phyloP scores from a whole-genome alignment of 2,113 vertebrate genomes.

The Otocyon megalotis region DNA sequence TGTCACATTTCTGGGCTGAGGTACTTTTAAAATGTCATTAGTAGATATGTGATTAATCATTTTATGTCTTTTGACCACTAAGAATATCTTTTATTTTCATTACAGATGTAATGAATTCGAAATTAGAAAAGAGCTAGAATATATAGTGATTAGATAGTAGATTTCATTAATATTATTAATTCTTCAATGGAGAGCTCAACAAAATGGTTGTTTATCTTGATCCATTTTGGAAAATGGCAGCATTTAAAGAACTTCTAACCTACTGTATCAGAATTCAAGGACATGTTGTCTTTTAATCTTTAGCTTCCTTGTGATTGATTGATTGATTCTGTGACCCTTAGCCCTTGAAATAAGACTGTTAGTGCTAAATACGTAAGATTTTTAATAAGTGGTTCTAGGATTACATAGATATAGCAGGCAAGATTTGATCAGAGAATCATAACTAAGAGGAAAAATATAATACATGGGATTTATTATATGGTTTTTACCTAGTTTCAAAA shows the following conservation, averaged over 20 bases:
- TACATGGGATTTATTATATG: neutral
- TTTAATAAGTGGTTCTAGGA: neutral
- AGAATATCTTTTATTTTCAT: conserved; percentile 87
- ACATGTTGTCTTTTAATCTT: neutral
- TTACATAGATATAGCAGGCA: neutral
- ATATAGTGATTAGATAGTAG: conserved; percentile 80
- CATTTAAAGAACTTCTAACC: neutral
- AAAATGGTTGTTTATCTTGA: conserved; percentile 59
- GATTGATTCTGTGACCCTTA: neutral
- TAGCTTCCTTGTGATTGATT: neutral
- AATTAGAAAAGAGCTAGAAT: conserved; percentile 81
- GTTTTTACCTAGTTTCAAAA: neutral
- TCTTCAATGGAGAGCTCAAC: conserved; percentile 60
- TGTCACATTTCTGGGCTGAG: conserved; percentile 87
- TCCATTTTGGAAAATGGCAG: neutral
- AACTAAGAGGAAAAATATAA: neutral
- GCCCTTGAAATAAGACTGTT: neutral
- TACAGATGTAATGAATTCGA: conserved; percentile 87
- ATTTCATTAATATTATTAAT: conserved; percentile 83
- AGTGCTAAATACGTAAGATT: neutral
- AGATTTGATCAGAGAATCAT: neutral
- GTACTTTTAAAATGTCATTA: conserved; percentile 89
- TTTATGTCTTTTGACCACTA: conserved; percentile 87
- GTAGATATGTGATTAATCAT: conserved; percentile 86
- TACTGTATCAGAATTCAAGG: neutral